Base-by-base conservation (phyloP, 2,113 vertebrate genomes). In the Psilopogon haemacephalus region DNA sequence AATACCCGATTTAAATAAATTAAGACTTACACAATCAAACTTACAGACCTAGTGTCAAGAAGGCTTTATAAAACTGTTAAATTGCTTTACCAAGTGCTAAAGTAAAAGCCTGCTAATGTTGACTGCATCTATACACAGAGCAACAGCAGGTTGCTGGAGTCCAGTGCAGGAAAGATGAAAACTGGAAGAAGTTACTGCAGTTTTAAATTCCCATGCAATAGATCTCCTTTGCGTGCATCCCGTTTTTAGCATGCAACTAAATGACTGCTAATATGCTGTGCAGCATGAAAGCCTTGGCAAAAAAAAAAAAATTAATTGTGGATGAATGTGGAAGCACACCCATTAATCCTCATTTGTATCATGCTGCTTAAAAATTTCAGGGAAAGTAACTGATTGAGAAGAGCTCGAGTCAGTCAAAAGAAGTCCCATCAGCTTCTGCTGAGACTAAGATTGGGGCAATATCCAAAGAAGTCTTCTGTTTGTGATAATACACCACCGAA, bases 221-320 rank as follows among this genome's bases (percentile, higher is more conserved):
- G 0, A 8, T 11, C 30, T 74, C 76, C 46, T 63, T 11, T 2
- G 38, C 35, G 12, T 5, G n/a, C 33, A 52, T 28, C 27, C 44
- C 32, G 32, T 48, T 81, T 80, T 40, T 88, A 52, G 58, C 32
- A 63, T 63, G 35, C 37, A 76, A 73, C 77, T 81, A 7, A 12
- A 59, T 0, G 3, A 78, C 73, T 84, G 63, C 70, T 86, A 18
- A 86, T 55, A 50, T 92, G 56, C 60, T 68, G 21, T 33, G 32
- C 27, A 4, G 11, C 67, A 82, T 32, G 63, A 89, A 86, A 86
- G 37, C 44, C 73, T 84, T 54, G n/a, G 73, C 63, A 89, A 93
- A 84, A 84, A 50, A 84, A 50, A 50, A 90, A 84, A 65, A 81
- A 92, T 72, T 69, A 90, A 90, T 91, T 90, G 93, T 44, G 44